Percentiles rank a stretch among this genome's conserved stretches.
Evolutionary conservation across 2,797 vertebrate genomes (phyloP).

Genomic region (Micrastur ruficollis): DNA sequence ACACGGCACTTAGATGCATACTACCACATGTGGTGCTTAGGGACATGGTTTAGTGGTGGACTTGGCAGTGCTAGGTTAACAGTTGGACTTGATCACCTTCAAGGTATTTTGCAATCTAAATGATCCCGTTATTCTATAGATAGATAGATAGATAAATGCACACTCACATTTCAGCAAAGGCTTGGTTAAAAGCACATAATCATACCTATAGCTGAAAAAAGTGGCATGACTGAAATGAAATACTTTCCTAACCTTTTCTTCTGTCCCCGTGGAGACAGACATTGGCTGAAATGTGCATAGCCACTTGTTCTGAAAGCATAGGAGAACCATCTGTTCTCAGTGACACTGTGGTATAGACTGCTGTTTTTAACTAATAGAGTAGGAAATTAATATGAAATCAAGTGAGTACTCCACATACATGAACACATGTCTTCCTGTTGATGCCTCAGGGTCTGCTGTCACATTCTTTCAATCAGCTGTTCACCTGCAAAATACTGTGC

Average conservation of each 20-base stretch:
- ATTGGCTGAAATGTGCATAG: background rate
- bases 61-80: too few relatives aligned
- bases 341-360: background rate
- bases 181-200: background rate
- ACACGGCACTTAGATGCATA: too few relatives aligned
- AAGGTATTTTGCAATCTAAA: background rate
- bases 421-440: background rate
- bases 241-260: background rate
- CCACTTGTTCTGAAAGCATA: background rate
- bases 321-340: background rate
- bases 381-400: constrained; percentile 13
- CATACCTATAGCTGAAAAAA: background rate
- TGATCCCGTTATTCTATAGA: background rate
- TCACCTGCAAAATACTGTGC: background rate
- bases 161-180: background rate
- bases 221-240: background rate
- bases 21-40: background rate
- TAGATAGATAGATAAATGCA: background rate
- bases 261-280: background rate
- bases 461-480: background rate
- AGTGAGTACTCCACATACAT: background rate
- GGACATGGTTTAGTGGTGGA: background rate
- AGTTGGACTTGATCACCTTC: background rate
- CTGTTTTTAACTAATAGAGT: background rate
- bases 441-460: background rate